phyloP scores from a whole-genome alignment of 2,888 invertebrate species.

The Metalampra italica region DNA sequence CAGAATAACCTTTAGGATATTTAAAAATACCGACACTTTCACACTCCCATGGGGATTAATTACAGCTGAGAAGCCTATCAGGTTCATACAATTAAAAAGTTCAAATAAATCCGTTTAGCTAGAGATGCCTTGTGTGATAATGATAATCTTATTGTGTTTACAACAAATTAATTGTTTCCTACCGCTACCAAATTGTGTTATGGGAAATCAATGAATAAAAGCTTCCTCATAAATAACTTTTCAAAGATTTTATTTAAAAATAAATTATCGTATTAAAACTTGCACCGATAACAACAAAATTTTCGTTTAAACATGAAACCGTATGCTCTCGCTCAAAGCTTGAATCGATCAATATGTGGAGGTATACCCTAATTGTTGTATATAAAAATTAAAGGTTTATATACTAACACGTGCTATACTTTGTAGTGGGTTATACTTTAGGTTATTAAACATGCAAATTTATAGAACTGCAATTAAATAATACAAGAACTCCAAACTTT shows the following conservation, averaged over 20 bases:
- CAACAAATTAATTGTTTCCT: no score
- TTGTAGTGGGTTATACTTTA: conserved; percentile 32
- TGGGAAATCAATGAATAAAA: no score
- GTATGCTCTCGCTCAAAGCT: conserved; percentile 64
- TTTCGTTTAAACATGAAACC: conserved; percentile 72
- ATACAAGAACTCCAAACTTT: neutral
- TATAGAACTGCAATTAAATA: conserved; percentile 15
- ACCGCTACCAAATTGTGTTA: no score
- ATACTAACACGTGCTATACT: conserved; percentile 40
- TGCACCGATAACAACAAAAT: conserved; percentile 78
- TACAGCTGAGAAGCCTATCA: no score
- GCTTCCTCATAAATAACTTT: conserved; percentile 24
- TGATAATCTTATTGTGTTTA: no score
- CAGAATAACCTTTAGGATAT: no score
- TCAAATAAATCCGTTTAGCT: no score
- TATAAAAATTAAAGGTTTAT: conserved; percentile 41
- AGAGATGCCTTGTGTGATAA: no score
- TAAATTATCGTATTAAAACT: conserved; percentile 76
- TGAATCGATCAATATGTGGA: conserved; percentile 33
- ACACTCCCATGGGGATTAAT: no score
- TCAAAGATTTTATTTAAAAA: conserved; percentile 72
- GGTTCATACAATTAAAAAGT: no score
- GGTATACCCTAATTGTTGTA: conserved; percentile 33
- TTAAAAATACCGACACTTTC: no score
- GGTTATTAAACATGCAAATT: neutral